Conservation (phyloP, 1,140 invertebrate species). For the Orius insidiosus region DNA sequence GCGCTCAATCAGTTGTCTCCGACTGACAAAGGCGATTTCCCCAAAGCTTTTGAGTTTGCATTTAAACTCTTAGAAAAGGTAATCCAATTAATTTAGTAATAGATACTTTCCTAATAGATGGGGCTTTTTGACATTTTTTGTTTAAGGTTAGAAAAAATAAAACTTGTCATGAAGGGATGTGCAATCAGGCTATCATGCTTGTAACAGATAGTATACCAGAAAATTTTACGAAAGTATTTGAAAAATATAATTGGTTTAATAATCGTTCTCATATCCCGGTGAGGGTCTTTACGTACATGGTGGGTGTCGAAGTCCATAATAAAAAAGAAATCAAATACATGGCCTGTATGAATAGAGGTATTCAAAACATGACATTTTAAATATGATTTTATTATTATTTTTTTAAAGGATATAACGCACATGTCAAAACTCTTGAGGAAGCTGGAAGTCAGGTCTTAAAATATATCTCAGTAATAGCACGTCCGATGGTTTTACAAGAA, state of each 20-base stretch:
- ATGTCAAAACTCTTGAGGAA: slow-evolving; percentile 83
- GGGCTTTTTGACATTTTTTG: background rate
- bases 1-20: slow-evolving; percentile 48
- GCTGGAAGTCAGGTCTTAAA: slow-evolving; percentile 83
- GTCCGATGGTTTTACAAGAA: slow-evolving; percentile 63
- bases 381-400: slow-evolving; percentile 12
- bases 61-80: slow-evolving; percentile 67
- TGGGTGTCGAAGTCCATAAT: slow-evolving; percentile 89
- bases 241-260: slow-evolving; percentile 64
- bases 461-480: slow-evolving; percentile 77
- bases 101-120: background rate
- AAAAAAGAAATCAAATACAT: slow-evolving; percentile 83
- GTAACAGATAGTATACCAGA: slow-evolving; percentile 94
- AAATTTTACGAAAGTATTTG: slow-evolving; percentile 80
- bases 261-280: slow-evolving; percentile 54
- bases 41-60: slow-evolving; percentile 63
- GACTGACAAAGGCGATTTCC: slow-evolving; percentile 70
- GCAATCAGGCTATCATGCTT: slow-evolving; percentile 94
- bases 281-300: slow-evolving; percentile 90
- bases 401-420: slow-evolving; percentile 67
- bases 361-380: background rate
- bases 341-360: slow-evolving; percentile 87
- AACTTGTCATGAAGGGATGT: slow-evolving; percentile 30
- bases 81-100: slow-evolving; percentile 22
- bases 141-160: slow-evolving; percentile 31